These are phyloP conservation scores for Pantherophis alleghaniensis DNA, from an alignment of 2,797 vertebrate species.

Conservation along the genomic window DNA sequence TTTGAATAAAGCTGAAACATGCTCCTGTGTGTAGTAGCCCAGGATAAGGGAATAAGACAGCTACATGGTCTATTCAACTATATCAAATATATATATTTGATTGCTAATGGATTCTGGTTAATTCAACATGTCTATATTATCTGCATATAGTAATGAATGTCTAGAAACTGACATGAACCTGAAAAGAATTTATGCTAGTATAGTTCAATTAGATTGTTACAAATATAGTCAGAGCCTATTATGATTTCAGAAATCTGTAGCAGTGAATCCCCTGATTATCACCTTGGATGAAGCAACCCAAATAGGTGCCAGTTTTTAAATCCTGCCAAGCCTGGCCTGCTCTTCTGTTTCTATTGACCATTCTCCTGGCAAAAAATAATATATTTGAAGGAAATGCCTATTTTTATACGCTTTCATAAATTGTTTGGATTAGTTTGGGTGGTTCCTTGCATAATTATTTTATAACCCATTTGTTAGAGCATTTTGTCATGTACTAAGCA, in stretches of 20 bases:
- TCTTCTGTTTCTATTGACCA: not conserved
- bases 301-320: not conserved
- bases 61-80: not conserved
- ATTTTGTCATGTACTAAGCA: not conserved
- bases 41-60: not conserved
- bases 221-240: not conserved
- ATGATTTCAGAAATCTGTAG: not conserved
- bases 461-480: constrained; percentile 10
- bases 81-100: not conserved
- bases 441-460: not conserved
- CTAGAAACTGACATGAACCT: not conserved
- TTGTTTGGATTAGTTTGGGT: not conserved
- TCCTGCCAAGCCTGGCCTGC: not conserved
- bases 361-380: not conserved
- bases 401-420: not conserved
- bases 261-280: not conserved
- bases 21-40: not conserved
- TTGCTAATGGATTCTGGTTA: not conserved
- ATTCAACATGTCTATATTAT: not conserved
- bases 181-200: not conserved
- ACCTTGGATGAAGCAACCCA: not conserved
- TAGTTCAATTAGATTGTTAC: not conserved
- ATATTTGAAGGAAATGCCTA: not conserved
- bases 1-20: not conserved
- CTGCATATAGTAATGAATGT: not conserved